Evolutionary conservation across 2,888 invertebrate species (phyloP).

Genomic region (Leptarthrus brevirostris): DNA sequence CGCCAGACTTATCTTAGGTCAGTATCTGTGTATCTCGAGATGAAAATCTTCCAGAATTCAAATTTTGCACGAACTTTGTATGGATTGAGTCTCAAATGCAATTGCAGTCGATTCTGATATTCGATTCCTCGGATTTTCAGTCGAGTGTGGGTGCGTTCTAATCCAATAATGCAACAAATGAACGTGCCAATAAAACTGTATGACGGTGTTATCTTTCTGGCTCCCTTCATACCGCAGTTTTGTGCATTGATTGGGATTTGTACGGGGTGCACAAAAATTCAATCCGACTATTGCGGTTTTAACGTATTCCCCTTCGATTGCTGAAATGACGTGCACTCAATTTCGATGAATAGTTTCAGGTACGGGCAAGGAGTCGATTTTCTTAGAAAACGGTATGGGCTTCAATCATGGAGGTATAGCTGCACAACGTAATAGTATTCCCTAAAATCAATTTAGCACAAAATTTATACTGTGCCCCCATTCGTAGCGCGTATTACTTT

Average conservation of each 20-base stretch:
- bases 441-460: conserved; percentile 41
- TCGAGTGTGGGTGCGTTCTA: conserved; percentile 31
- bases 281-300: conserved; percentile 38
- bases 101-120: background rate
- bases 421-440: conserved; percentile 10
- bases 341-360: background rate
- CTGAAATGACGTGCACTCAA: background rate
- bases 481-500: background rate
- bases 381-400: background rate
- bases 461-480: conserved; percentile 23
- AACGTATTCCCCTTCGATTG: conserved; percentile 14
- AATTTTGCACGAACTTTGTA: too few relatives aligned
- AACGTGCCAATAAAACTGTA: conserved; percentile 31
- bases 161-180: conserved; percentile 45
- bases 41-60: too few relatives aligned
- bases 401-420: background rate
- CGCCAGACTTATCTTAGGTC: too few relatives aligned
- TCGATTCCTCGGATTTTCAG: background rate
- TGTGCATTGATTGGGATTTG: background rate
- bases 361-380: background rate
- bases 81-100: too few relatives aligned
- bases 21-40: too few relatives aligned
- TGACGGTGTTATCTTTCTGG: conserved; percentile 1
- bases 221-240: background rate
- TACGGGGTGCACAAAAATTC: conserved; percentile 28